Evolutionary conservation across 2,888 invertebrate species (phyloP), one percentile per base, ranked within the genome.

Genomic region (Dolomedes plantarius): DNA sequence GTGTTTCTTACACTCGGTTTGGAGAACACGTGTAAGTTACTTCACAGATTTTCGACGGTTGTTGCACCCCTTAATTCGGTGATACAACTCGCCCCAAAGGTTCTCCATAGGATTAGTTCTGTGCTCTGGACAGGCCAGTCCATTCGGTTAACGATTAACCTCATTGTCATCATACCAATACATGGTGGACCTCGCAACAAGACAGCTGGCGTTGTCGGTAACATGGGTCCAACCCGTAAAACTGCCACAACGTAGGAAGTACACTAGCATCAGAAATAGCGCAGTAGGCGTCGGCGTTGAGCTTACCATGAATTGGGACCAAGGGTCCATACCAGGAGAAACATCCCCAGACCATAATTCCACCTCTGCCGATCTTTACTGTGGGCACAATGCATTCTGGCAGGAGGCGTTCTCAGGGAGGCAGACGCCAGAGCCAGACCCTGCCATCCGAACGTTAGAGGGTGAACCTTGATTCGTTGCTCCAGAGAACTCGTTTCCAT

Each of bases 401-500:
- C 32, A 56, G 19, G 19, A 46, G 50, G 16, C 1, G 31, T 56
- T 50, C 56, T 50, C 31, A 41, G 19, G 56, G 73, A 19, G 56
- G 73, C 73, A 73, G 11, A 32, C 0, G 56, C 73, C 46, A 73
- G 19, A 36, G 71, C 11, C 65, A 76, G 29, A 76, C 41, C 16
- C 75, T 46, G 39, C 28, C 65, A 76, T 76, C 41, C 36, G 41
- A 76, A 13, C 19, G 46, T 76, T 56, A 76, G 46, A 41, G 19
- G n/a, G 39, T 65, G 32, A 67, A 65, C 39, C 41, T 39, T 11
- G 71, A 71, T 32, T 71, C 39, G 3, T 71, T 23, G 19, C 71
- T 71, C 71, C 76, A 76, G 0, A 67, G 29, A 67, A 65, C 29
- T 50, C 9, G 16, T 67, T 62, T 62, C 27, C 78, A 56, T 0